Base-by-base conservation (phyloP, 2,113 vertebrate species). In the Xenus cinereus region DNA sequence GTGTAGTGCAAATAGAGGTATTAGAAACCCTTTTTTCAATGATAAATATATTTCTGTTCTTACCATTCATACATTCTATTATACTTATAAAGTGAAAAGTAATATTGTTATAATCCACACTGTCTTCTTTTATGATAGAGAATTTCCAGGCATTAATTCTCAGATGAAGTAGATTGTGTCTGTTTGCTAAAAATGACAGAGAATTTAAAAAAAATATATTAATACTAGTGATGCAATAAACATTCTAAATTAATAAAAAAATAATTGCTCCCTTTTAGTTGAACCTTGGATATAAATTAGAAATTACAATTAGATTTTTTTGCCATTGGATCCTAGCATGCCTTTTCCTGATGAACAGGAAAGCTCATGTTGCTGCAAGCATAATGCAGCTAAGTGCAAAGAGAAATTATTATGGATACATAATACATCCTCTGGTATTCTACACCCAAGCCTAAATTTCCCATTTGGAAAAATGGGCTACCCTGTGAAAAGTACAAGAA, bases 261-360 rank as follows among this genome's bases (percentile, higher is more conserved):
- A 80, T 45, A 45, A 33, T 6, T 0, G 1, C 10, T 73, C 0
- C 0, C 8, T 69, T 41, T 60, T 18, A 28, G 22, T 13, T 37
- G 7, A 73, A 56, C 0, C 1, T 45, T 57, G 67, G 43, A 82
- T 50, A 74, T 60, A n/a, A 76, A 5, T 62, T 73, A 51, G n/a
- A 77, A 69, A 84, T 24, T 3, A 5, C 2, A 3, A 33, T 39
- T 45, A 1, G 33, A 6, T 78, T 73, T 71, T 75, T 54, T 81
- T 54, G 6, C 14, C 13, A 14, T 10, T 84, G 6, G 14, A 41
- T 86, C n/a, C 62, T 69, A 41, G 3, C 6, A 46, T 14, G 2
- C 0, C 10, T 73, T 54, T 78, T 50, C 51, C 18, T 64, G 18
- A 18, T 15, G 43, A 57, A 39, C 7, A 56, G 19, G 45, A 76